phyloP scores from a whole-genome alignment of 2,888 invertebrate genomes.

The Itoplectis maculator region DNA sequence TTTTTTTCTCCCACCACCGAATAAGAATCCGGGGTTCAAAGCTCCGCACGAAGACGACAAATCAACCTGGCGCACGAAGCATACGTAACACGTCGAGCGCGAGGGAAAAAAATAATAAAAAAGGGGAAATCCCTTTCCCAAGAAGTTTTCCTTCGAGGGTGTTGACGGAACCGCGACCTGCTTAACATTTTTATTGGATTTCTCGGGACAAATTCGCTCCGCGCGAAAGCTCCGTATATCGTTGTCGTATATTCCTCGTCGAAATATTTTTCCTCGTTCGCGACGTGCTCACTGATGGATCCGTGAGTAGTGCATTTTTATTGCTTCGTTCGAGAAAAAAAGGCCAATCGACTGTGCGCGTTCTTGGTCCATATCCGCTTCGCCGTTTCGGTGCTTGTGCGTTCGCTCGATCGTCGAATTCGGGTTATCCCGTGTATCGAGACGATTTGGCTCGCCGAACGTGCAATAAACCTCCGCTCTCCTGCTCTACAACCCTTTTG shows the following conservation, averaged over 20 bases:
- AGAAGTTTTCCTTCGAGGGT: background rate
- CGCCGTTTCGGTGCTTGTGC: background rate
- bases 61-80: slow-evolving; percentile 19
- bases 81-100: slow-evolving; percentile 18
- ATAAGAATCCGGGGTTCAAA: background rate
- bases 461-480: slow-evolving; percentile 35
- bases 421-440: slow-evolving; percentile 45
- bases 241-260: background rate
- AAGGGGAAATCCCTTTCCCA: background rate
- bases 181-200: slow-evolving; percentile 64
- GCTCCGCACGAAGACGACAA: slow-evolving; percentile 14
- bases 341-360: background rate
- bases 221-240: slow-evolving; percentile 4
- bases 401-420: slow-evolving; percentile 39
- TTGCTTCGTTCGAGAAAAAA: background rate
- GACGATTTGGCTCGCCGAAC: slow-evolving; percentile 46
- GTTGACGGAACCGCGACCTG: slow-evolving; percentile 17
- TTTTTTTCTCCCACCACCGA: background rate
- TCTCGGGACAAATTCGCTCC: slow-evolving; percentile 46
- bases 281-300: slow-evolving; percentile 3
- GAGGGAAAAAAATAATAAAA: slow-evolving; percentile 8
- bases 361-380: slow-evolving; percentile 17
- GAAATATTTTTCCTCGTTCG: background rate
- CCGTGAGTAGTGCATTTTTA: background rate
- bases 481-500: slow-evolving; percentile 11